Percentiles rank a stretch among this genome's conserved stretches.
phyloP scores from a whole-genome alignment of 2,888 invertebrate species.

The Hemithea aestivaria region DNA sequence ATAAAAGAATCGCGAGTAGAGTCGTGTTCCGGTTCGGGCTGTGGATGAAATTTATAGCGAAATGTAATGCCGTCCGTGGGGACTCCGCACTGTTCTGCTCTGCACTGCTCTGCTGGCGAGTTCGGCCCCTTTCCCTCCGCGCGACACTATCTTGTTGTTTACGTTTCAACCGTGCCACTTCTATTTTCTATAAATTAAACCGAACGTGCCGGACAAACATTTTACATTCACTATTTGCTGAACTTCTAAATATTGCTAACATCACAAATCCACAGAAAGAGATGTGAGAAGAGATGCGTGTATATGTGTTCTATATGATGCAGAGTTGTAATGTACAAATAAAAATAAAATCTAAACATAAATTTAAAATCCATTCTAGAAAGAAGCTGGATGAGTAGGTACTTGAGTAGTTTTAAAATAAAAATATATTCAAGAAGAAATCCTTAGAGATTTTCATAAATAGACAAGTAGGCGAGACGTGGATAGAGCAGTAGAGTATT shows the following conservation, averaged over 20 bases:
- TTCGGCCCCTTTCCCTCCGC: conserved; percentile 35
- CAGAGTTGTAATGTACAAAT: too few species aligned
- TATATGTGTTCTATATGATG: too few species aligned
- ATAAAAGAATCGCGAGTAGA: conserved; percentile 55
- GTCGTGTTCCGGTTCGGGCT: conserved; percentile 49
- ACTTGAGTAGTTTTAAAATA: conserved; percentile 1
- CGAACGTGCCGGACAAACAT: conserved; percentile 20
- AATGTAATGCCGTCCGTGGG: conserved; percentile 55
- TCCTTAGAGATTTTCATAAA: conserved; percentile 5
- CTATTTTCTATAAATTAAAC: conserved; percentile 45
- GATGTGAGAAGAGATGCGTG: too few species aligned
- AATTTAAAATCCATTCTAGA: not conserved
- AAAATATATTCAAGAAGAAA: not conserved
- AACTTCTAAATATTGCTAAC: too few species aligned
- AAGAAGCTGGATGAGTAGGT: not conserved
- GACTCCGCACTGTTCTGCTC: conserved; percentile 22
- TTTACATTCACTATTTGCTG: conserved; percentile 12
- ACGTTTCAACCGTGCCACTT: conserved; percentile 32
- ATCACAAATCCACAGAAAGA: too few species aligned
- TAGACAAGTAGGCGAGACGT: conserved; percentile 6
- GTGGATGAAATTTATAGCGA: conserved; percentile 58
- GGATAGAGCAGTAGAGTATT: conserved; percentile 29
- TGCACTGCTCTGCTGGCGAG: conserved; percentile 29
- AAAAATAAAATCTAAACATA: too few species aligned
- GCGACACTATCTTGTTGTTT: conserved; percentile 40